These are phyloP conservation scores for Gopherus evgoodei DNA, from an alignment of 2,113 vertebrate species.

Conservation along the genomic window DNA sequence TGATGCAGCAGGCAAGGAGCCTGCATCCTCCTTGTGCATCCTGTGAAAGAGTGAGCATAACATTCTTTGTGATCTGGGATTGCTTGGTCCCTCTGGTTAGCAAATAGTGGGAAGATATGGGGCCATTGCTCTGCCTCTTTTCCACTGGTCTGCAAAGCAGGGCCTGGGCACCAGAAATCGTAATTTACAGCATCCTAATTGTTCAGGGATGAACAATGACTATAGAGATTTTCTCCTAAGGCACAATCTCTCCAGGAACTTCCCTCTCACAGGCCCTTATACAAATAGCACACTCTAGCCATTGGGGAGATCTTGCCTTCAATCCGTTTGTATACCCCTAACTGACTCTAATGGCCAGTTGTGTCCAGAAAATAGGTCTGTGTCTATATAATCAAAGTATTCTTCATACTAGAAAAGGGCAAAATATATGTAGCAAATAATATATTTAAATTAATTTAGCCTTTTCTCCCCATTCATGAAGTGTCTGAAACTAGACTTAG, in stretches of 20 bases:
- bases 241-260: not conserved
- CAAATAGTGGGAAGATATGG: no score
- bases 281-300: not conserved
- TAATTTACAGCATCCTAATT: no score
- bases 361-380: not conserved
- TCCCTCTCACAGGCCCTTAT: not conserved
- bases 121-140: no score
- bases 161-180: no score
- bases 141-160: no score
- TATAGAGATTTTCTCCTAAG: not conserved
- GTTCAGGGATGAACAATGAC: no score
- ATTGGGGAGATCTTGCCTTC: not conserved
- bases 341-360: not conserved
- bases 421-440: not conserved
- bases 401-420: not conserved
- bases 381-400: conserved; percentile 1
- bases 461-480: not conserved
- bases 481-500: not conserved
- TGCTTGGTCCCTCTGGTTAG: no score
- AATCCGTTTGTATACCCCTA: not conserved
- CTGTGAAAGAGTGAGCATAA: no score
- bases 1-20: not conserved
- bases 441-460: not conserved
- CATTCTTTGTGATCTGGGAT: no score
- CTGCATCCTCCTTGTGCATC: not conserved